Base-by-base conservation (phyloP, 2,797 vertebrate species). In the Euthynnus affinis region DNA sequence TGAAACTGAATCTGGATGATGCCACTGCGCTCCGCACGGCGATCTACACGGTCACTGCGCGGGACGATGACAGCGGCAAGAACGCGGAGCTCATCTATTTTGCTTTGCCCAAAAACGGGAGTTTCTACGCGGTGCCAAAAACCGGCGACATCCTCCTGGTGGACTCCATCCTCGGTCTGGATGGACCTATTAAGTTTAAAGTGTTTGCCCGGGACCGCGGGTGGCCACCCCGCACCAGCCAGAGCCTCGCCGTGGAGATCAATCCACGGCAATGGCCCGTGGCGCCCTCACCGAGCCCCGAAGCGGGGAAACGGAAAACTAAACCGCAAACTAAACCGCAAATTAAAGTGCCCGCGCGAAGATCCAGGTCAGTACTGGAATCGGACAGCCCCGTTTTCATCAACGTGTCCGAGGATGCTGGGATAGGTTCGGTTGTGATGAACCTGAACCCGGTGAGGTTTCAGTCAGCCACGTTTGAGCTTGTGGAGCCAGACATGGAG, bases 51-150 rank as follows among this genome's bases (percentile, higher is more conserved):
- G 94, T 95, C 23, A 93, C 82, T 1, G 96, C 97, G 25, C 87
- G 88, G 81, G 97, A 97, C 85, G 84, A 84, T 0, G 97, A 97
- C 92, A 94, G 94, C 69, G 96, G 96, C 20, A 95, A 95, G 80
- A 97, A 97, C 91, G 96, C 95, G 3, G 96, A 97, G 87, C 87
- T 97, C 73, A 94, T 96, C 67, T 97, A 97, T 91, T 96, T 96
- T 81, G 92, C 92, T 3, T 78, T 92, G 25, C 97, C 96, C 58
- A 92, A 61, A 84, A 96, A 96, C 88, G 92, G 94, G 29, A 96
- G 95, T 89, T 97, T 97, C 83, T 97, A 96, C 88, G 96, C 95
- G 52, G 96, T 96, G 68, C 97, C 96, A 67, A 97, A 97, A 94
- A 97, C 96, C 4, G 96, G 97, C 9, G 95, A 96, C 74, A 93